Conservation (phyloP, 2,888 invertebrate species). For the Rhyacophila evoluta region DNA sequence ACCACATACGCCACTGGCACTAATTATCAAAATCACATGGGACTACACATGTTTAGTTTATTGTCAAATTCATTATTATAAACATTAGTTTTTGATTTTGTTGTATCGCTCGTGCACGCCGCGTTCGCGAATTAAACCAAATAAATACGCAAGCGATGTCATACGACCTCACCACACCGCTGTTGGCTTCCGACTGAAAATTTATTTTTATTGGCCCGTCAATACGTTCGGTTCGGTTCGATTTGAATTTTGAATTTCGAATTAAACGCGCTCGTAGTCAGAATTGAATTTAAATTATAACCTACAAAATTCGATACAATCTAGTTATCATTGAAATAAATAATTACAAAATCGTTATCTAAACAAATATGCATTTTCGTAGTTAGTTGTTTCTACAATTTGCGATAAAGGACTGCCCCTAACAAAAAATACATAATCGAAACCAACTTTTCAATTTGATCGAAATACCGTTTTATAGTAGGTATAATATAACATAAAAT, state of each 20-base stretch:
- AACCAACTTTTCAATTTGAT: too few species aligned
- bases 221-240: neutral
- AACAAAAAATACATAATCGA: too few species aligned
- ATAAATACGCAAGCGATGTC: neutral
- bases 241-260: neutral
- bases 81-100: neutral
- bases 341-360: too few species aligned
- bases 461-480: too few species aligned
- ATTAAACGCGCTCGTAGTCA: neutral
- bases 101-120: neutral
- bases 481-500: too few species aligned
- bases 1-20: slow-evolving; percentile 3
- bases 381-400: too few species aligned
- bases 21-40: slow-evolving; percentile 5
- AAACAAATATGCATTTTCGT: too few species aligned
- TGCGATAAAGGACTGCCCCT: too few species aligned
- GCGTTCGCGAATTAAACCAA: neutral
- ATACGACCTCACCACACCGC: neutral
- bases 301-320: too few species aligned
- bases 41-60: neutral
- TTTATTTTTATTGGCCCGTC: neutral
- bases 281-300: too few species aligned
- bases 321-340: too few species aligned
- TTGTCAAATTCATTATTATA: slow-evolving; percentile 15
- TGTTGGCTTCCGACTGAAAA: neutral